A percentile compares a stretch with the other conserved stretches of the same genome.
Conservation (phyloP, 2,797 vertebrate species). For the Gorsachius magnificus region DNA sequence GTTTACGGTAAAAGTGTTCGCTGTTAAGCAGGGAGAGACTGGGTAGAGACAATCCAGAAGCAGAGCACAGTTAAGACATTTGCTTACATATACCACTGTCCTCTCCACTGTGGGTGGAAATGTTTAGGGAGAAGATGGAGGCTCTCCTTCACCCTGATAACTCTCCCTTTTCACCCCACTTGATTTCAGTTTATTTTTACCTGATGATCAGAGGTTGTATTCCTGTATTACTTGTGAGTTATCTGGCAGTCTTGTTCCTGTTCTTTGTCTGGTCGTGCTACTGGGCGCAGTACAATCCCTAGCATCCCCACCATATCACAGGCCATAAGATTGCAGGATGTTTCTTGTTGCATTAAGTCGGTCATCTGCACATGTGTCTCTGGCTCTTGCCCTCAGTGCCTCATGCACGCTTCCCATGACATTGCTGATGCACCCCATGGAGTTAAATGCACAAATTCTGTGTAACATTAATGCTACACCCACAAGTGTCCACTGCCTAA, state of each 20-base stretch:
- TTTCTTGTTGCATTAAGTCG: background rate
- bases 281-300: background rate
- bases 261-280: background rate
- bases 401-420: background rate
- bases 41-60: background rate
- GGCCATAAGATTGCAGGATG: background rate
- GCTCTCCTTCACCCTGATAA: background rate
- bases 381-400: background rate
- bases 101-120: background rate
- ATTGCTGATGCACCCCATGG: rapidly evolving
- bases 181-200: background rate
- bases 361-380: background rate
- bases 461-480: rapidly evolving
- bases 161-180: background rate
- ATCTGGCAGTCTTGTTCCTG: rapidly evolving
- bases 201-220: background rate
- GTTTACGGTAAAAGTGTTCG: background rate
- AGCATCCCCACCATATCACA: background rate
- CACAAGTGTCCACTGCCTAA: background rate
- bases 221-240: background rate
- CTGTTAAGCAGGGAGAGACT: background rate
- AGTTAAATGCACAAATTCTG: background rate
- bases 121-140: background rate
- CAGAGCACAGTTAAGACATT: background rate
- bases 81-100: background rate